Evolutionary conservation across 1,140 invertebrate species (phyloP), one percentile per base, ranked within the genome.

Genomic region (Orius laevigatus): DNA sequence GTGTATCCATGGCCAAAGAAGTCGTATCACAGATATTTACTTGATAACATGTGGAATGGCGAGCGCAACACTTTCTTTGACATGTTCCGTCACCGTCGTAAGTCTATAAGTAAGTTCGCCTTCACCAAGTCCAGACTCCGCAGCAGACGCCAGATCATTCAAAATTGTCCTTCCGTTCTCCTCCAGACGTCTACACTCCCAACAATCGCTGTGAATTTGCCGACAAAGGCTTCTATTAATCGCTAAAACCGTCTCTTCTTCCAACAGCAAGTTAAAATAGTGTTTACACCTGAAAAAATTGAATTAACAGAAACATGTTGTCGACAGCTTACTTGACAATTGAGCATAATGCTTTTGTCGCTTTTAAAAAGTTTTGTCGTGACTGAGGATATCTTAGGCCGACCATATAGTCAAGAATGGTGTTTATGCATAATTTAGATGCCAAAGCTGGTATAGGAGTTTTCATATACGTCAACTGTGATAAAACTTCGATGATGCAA

Each of bases 101-200:
- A 56, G 38, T 10, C 51, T 31, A 38, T 56, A 51, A 10, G 43
- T 46, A 14, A 56, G 49, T 35, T 56, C 52, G 1, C 55, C 55
- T 33, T 56, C 55, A 9, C 55, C 55, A 1, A 56, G 46, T 4
- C 52, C 55, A 11, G 51, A 46, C 16, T 56, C 42, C 6, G 55
- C 48, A 10, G 47, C 32, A 0, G n/a, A 10, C 4, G 19, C 32
- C 11, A 51, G 19, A 11, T 49, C 34, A 10, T 15, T 33, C n/a
- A 56, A 38, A 10, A 56, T 38, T 5, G 15, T 5, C 15, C 12
- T 16, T 2, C 55, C 55, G 10, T 41, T 34, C 3, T 20, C 16
- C 33, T 35, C 16, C 18, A 55, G 9, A n/a, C 43, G 6, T 9
- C 47, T 42, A 41, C 55, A 56, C 15, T 52, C 32, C 16, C 12